A percentile compares a stretch with the other conserved stretches of the same genome.
These are phyloP conservation scores for Micrastur ruficollis DNA, from an alignment of 2,797 vertebrate species.

Conservation along the genomic window DNA sequence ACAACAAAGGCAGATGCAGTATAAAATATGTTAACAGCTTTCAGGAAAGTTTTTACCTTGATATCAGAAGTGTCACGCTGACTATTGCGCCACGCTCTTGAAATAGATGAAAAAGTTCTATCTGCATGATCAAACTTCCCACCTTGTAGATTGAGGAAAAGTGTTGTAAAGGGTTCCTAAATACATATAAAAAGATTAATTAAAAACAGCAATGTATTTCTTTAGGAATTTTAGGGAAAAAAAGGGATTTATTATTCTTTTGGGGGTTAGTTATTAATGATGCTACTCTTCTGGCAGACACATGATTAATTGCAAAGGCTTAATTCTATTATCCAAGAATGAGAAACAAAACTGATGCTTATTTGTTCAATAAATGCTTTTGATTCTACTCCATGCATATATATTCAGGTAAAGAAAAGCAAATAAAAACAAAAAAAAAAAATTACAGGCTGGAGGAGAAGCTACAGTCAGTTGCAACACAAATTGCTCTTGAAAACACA, in stretches of 20 bases:
- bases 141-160: conserved; percentile 97
- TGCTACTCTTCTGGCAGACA: not conserved
- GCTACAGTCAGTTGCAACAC: not conserved
- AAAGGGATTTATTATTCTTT: not conserved
- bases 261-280: not conserved
- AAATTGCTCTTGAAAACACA: not conserved
- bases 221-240: not conserved
- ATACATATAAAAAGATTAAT: not conserved
- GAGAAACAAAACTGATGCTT: not conserved
- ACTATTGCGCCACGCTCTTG: conserved; percentile 95
- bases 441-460: not conserved
- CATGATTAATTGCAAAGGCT: not conserved
- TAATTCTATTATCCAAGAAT: not conserved
- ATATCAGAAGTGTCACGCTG: conserved; percentile 98
- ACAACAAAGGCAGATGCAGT: not conserved
- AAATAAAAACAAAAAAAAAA: not conserved
- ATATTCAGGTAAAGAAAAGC: not conserved
- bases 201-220: not conserved
- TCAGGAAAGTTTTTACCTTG: conserved; percentile 81
- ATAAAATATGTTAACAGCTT: not conserved
- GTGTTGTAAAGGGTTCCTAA: conserved; percentile 96
- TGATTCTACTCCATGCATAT: not conserved
- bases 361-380: not conserved
- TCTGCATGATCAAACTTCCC: conserved; percentile 98
- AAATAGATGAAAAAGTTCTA: conserved; percentile 93